Conservation (phyloP, 1,140 invertebrate genomes). For the Nomia melanderi region DNA sequence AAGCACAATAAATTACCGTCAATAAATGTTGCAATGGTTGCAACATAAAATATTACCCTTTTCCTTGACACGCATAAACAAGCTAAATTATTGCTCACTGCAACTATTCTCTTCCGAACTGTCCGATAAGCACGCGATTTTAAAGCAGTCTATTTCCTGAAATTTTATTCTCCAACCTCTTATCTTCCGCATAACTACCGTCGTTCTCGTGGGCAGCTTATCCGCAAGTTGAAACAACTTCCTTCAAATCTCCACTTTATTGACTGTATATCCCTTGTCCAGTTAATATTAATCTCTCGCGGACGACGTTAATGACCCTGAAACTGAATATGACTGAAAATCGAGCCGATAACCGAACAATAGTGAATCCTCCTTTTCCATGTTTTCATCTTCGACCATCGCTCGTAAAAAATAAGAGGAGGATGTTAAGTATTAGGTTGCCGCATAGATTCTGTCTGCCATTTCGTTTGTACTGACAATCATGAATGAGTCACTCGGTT, state of each 20-base stretch:
- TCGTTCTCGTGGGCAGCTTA: background rate
- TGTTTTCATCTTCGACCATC: background rate
- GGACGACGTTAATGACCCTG: background rate
- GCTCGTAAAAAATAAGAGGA: background rate
- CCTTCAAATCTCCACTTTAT: background rate
- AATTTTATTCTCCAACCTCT: background rate
- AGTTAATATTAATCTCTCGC: slow-evolving; percentile 18
- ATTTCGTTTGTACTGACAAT: too few species aligned
- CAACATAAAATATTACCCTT: background rate
- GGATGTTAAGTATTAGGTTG: background rate
- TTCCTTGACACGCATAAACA: background rate
- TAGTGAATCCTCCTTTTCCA: slow-evolving; percentile 9
- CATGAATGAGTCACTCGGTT: too few species aligned
- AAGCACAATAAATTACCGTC: background rate
- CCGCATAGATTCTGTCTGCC: too few species aligned
- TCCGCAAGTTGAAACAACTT: background rate
- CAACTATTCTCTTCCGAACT: background rate
- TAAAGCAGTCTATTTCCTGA: background rate
- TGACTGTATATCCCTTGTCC: background rate
- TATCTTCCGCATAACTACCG: background rate
- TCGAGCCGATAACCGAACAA: slow-evolving; percentile 12
- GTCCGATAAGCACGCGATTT: slow-evolving; percentile 8
- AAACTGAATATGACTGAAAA: slow-evolving; percentile 11
- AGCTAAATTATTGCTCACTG: background rate
- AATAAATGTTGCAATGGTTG: background rate